Evolutionary conservation across 2,113 vertebrate species (phyloP), one percentile per base, ranked within the genome.

Genomic region (Brachyistius frenatus): DNA sequence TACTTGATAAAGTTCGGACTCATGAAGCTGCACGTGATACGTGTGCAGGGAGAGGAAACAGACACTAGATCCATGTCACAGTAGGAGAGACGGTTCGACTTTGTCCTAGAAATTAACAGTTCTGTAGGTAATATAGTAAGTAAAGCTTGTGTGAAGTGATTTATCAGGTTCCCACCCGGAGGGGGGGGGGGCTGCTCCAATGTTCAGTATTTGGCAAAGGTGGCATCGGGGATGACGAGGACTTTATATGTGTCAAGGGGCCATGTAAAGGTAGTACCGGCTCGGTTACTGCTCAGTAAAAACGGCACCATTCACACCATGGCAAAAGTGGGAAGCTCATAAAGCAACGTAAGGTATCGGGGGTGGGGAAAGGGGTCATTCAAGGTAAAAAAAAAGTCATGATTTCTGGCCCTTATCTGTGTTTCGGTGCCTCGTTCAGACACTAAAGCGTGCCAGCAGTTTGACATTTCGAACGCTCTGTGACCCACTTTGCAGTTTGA

Each of bases 241-340:
- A 8, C 3, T 16, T 39, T 69, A 84, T 87, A 73, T 55, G 72
- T 80, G 72, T 63, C 83, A 72, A 36, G 57, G 65, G 61, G 5
- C 16, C 11, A 5, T 47, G 57, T 16, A 70, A 68, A 78, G 74
- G 86, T 71, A 86, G 41, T 8, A 36, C 57, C 46, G 53, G 64
- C 58, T 75, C 60, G 3, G 32, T 47, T 74, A 63, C 6, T 2
- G 2, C 8, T 5, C n/a, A 36, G 7, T 33, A 39, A 15, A 69
- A 57, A 75, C n/a, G 50, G 15, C 36, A 32, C 7, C 23, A 53
- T 50, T 67, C 52, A 33, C 67, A 62, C 39, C 16, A 54, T 31
- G 36, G 23, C 23, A 23, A 23, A 23, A 23, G 23, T 23, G 14
- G 14, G 31, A 68, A 61, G 13, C 44, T 67, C 13, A 61, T 55